phyloP scores from a whole-genome alignment of 64 coral and sea anemone species.

The Trachythela sp. region DNA sequence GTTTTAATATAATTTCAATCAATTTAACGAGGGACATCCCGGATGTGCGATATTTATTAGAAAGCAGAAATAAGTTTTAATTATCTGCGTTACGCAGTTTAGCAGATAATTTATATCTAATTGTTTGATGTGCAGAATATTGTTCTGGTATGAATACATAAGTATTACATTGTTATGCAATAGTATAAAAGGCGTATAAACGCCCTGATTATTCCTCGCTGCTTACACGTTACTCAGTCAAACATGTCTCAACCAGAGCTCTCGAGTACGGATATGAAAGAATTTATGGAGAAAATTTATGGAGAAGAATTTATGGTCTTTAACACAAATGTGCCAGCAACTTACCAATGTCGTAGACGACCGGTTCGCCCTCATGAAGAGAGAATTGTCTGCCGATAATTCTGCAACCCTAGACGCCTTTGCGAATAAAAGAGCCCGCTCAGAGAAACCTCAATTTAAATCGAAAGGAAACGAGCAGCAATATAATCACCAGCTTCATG shows the following conservation, averaged over 20 bases:
- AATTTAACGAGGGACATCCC: too few species aligned
- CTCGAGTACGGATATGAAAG: neutral
- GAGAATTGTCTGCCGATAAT: neutral
- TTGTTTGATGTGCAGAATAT: neutral
- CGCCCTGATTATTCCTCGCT: neutral
- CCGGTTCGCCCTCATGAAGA: neutral
- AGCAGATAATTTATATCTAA: constrained; percentile 3
- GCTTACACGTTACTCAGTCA: neutral
- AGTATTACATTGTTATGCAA: neutral
- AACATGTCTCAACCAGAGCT: neutral
- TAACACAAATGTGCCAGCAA: neutral
- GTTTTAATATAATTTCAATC: too few species aligned
- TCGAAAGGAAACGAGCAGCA: neutral
- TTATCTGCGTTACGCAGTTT: constrained; percentile 15
- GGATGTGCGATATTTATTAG: neutral
- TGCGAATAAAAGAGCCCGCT: neutral
- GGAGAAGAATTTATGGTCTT: too few species aligned
- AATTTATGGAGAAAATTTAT: too few species aligned
- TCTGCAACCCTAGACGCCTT: neutral
- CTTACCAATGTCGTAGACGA: neutral
- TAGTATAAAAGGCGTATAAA: neutral
- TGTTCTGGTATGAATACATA: too few species aligned
- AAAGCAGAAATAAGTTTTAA: neutral
- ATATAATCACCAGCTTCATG: neutral
- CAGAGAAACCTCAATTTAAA: neutral